Evolutionary conservation across 2,888 invertebrate genomes (phyloP).

Genomic region (Nephrotoma guestfalica): DNA sequence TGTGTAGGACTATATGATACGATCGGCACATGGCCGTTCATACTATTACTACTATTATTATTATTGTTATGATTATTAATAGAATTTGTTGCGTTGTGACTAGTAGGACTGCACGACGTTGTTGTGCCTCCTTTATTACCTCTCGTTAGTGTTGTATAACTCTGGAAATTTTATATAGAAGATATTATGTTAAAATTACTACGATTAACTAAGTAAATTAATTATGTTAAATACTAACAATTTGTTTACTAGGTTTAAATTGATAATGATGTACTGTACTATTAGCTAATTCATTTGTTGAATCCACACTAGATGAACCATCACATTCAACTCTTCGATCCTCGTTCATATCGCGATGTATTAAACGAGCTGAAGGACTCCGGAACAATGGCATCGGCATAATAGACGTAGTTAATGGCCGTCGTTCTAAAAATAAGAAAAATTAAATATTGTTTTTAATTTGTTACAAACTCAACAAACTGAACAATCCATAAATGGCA

Average conservation of each 20-base stretch:
- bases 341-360: slow-evolving; percentile 30
- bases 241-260: slow-evolving; percentile 35
- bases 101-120: slow-evolving; percentile 29
- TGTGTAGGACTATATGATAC: not conserved
- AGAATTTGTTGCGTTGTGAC: slow-evolving; percentile 11
- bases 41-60: not conserved
- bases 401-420: slow-evolving; percentile 26
- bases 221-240: slow-evolving; percentile 23
- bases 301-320: slow-evolving; percentile 14
- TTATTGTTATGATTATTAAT: not conserved
- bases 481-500: too few species aligned
- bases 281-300: slow-evolving; percentile 23
- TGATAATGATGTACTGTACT: slow-evolving; percentile 33
- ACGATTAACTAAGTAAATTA: not conserved
- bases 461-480: too few species aligned
- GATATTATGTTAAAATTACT: not conserved
- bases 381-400: slow-evolving; percentile 29
- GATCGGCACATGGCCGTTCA: not conserved
- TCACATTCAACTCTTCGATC: slow-evolving; percentile 21
- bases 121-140: slow-evolving; percentile 44
- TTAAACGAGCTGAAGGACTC: slow-evolving; percentile 29
- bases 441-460: not conserved
- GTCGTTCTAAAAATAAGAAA: slow-evolving; percentile 23
- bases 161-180: slow-evolving; percentile 38
- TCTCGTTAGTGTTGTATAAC: slow-evolving; percentile 62